A percentile compares a stretch with the other conserved stretches of the same genome.
These are phyloP conservation scores for Centropus bengalensis DNA, from an alignment of 2,113 vertebrate genomes.

Conservation along the genomic window DNA sequence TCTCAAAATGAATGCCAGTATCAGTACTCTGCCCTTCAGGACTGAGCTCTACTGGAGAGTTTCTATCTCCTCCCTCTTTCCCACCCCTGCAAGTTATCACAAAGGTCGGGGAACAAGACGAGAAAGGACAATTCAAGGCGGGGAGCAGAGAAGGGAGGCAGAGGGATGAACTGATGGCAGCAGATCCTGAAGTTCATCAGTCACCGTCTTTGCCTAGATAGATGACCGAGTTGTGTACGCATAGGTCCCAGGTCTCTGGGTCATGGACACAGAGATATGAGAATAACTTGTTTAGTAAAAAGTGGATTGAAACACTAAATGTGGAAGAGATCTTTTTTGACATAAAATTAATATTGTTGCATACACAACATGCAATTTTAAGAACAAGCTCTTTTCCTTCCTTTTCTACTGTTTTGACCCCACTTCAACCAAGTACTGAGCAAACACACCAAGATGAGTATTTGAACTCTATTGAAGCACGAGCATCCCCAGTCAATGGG, in stretches of 20 bases:
- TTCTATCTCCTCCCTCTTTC: neutral
- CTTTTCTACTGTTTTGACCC: neutral
- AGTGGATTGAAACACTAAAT: neutral
- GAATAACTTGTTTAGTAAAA: neutral
- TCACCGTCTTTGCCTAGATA: neutral
- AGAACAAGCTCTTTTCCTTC: neutral
- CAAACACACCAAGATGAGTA: neutral
- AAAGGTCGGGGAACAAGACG: neutral
- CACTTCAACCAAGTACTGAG: neutral
- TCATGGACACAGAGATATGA: neutral
- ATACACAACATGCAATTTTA: neutral
- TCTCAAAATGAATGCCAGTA: neutral
- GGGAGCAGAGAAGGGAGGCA: neutral
- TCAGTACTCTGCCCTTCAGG: neutral
- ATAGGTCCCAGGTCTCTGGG: neutral
- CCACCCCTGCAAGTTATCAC: accelerated
- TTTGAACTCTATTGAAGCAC: neutral
- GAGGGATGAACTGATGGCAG: neutral
- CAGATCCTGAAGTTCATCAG: neutral
- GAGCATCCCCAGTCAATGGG: neutral
- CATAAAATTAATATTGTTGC: neutral
- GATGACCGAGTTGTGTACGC: neutral
- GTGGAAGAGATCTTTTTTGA: neutral
- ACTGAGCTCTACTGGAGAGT: neutral
- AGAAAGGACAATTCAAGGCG: neutral